A percentile compares a stretch with the other conserved stretches of the same genome.
Evolutionary conservation across 2,888 invertebrate species (phyloP).

Genomic region (Dryococelus australis): DNA sequence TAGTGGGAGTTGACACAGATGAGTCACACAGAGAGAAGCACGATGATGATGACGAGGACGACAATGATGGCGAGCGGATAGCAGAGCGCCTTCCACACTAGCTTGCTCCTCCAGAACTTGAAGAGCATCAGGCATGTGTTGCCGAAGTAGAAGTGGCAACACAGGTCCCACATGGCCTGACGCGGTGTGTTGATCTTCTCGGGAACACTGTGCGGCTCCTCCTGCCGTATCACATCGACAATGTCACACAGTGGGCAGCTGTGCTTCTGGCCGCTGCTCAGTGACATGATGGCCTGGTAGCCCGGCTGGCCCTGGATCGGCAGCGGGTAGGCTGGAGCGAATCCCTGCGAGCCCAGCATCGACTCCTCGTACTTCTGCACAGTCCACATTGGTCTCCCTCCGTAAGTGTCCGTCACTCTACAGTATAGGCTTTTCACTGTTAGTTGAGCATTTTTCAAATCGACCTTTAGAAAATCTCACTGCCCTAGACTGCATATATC

Average conservation of each 20-base stretch:
- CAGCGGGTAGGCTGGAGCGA: not conserved
- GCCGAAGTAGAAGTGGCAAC: slow-evolving; percentile 2
- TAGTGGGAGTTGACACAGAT: too few relatives aligned
- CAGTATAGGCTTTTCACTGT: too few relatives aligned
- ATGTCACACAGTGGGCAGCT: not conserved
- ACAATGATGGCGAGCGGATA: not conserved
- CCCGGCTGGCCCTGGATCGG: not conserved
- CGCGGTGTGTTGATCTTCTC: not conserved
- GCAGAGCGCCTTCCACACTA: not conserved
- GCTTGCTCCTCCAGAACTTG: not conserved
- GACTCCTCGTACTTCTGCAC: slow-evolving; percentile 9
- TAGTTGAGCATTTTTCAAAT: too few relatives aligned
- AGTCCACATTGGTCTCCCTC: too few relatives aligned
- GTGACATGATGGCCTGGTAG: slow-evolving; percentile 8
- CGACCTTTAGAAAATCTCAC: too few relatives aligned
- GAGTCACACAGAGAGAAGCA: not conserved
- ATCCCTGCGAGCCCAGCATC: not conserved
- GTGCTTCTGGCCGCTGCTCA: not conserved
- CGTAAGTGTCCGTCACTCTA: too few relatives aligned
- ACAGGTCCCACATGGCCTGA: not conserved
- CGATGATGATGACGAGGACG: not conserved
- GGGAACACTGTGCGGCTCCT: not conserved
- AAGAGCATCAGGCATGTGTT: not conserved
- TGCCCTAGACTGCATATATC: too few relatives aligned
- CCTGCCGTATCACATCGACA: not conserved